phyloP scores from a whole-genome alignment of 2,113 vertebrate genomes.

The Rhizomys pruinosus region DNA sequence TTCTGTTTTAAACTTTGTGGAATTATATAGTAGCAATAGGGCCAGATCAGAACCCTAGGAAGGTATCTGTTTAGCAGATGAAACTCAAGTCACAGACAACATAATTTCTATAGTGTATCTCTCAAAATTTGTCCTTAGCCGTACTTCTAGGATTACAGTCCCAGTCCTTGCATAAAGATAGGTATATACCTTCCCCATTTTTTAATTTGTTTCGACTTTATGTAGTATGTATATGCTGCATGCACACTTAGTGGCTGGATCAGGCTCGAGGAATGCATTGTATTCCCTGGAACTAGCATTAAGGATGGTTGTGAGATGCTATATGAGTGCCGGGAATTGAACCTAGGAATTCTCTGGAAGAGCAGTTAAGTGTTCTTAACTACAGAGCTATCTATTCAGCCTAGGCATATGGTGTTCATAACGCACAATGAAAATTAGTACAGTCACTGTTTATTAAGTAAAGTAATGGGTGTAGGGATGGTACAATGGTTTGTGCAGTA shows the following conservation, averaged over 20 bases:
- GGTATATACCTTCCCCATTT: too few species aligned
- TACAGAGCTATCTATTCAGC: background rate
- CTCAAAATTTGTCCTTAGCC: background rate
- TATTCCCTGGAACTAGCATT: background rate
- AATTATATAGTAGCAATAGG: background rate
- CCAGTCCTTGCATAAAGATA: background rate
- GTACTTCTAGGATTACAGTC: background rate
- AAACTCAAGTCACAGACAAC: background rate
- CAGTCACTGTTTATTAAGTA: background rate
- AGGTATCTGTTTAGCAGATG: background rate
- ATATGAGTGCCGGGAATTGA: background rate
- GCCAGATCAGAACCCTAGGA: background rate
- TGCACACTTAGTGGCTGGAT: too few species aligned
- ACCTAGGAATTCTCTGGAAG: background rate
- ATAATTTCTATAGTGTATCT: background rate
- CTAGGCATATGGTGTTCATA: background rate
- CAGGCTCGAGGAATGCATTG: background rate
- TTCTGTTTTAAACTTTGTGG: slow-evolving; percentile 24
- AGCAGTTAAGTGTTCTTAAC: background rate
- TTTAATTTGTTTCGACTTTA: background rate
- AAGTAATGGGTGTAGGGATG: background rate
- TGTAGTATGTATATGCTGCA: too few species aligned
- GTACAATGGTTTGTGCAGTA: background rate
- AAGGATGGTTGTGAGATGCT: background rate
- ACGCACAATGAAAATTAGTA: background rate